Evolutionary conservation across 2,888 invertebrate genomes (phyloP), one percentile per base, ranked within the genome.

Genomic region (Lapara coniferarum): DNA sequence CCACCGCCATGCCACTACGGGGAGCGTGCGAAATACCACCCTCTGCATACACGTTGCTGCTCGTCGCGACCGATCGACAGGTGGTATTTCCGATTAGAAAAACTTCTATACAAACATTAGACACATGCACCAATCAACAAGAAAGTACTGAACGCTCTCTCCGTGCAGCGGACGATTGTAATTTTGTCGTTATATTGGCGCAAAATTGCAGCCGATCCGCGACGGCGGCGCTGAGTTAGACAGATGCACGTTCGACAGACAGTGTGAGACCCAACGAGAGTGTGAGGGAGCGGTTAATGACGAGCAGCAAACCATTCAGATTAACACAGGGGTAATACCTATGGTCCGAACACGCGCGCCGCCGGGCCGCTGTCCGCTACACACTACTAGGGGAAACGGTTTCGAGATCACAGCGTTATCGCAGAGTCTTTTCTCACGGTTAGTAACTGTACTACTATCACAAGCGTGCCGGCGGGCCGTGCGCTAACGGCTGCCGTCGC

Each of bases 401-500:
- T 88, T 86, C 85, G 89, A 90, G 90, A 89, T 88, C 89, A 89
- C 91, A 90, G 89, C 90, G 82, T 83, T 87, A 88, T 84, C 82
- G 89, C 83, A 82, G 89, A 87, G 89, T 88, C 85, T 88, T 86
- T 87, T 85, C 87, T 85, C 87, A 87, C 84, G 77, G 86, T 89
- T 89, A 91, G 90, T 85, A 87, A 89, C 78, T 81, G 84, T 81
- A 85, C 85, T 86, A 88, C 81, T 85, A 85, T 82, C 82, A 82
- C 85, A 81, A 84, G 84, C 74, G 83, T 74, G 85, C 73, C 81
- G 82, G 80, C 81, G 78, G 89, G 87, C 82, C 85, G 86, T 85
- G 89, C 90, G 94, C 94, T 93, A 93, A 83, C 94, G 92, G 90
- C 91, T 85, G 86, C 89, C 93, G 91, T 92, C 95, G 94, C 95